phyloP scores from a whole-genome alignment of 2,113 vertebrate genomes.

The Gracilinanus agilis region DNA sequence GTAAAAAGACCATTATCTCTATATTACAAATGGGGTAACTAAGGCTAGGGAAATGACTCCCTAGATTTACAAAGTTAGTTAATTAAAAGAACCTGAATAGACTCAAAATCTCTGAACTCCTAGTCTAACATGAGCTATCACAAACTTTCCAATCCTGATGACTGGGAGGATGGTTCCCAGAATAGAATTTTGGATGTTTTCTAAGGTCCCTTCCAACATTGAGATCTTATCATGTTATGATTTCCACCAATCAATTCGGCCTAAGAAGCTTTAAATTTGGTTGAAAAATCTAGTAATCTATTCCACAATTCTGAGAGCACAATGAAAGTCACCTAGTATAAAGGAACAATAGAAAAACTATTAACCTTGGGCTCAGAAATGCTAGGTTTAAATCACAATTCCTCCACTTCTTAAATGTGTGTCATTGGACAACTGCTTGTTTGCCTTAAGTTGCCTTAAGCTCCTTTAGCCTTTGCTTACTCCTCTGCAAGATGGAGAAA shows the following conservation, averaged over 20 bases:
- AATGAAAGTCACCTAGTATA: background rate
- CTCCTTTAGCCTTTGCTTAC: background rate
- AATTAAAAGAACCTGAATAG: too few species aligned
- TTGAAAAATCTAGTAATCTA: background rate
- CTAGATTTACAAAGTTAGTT: too few species aligned
- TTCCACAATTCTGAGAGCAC: background rate
- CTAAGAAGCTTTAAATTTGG: background rate
- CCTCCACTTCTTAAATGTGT: background rate
- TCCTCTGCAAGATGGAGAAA: background rate
- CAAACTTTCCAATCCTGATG: background rate
- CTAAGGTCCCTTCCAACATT: background rate
- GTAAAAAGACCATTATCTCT: background rate
- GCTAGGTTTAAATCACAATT: background rate
- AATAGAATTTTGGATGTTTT: background rate
- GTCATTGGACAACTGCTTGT: background rate
- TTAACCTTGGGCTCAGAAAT: background rate
- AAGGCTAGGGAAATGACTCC: too few species aligned
- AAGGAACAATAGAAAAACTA: background rate
- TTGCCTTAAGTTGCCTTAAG: too few species aligned
- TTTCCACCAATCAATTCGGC: background rate
- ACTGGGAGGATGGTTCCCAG: background rate
- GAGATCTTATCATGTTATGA: background rate
- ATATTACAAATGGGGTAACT: too few species aligned
- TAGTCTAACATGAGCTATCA: background rate
- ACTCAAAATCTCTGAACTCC: too few species aligned